phyloP scores from a whole-genome alignment of 2,888 invertebrate genomes.

The Drosophila cognata region DNA sequence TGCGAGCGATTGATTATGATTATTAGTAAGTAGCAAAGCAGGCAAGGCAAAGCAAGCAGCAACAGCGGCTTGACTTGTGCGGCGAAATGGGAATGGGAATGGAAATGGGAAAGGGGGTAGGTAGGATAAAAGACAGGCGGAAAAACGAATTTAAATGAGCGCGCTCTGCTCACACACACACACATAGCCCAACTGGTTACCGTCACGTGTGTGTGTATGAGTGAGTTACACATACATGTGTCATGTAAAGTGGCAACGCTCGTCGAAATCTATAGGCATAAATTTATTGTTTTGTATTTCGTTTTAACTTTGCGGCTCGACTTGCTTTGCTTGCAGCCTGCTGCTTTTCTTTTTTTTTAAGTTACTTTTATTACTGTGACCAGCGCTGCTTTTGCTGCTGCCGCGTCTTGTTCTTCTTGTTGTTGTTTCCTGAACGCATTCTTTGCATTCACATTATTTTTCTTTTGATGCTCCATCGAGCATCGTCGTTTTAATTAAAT shows the following conservation, averaged over 20 bases:
- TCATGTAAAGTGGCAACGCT: conserved; percentile 64
- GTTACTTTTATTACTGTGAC: conserved; percentile 56
- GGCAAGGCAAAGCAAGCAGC: conserved; percentile 32
- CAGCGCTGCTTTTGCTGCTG: conserved; percentile 9
- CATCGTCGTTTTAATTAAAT: conserved; percentile 57
- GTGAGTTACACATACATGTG: conserved; percentile 59
- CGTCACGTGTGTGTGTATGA: conserved; percentile 39
- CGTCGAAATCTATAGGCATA: conserved; percentile 77
- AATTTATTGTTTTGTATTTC: conserved; percentile 78
- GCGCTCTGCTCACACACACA: conserved; percentile 34
- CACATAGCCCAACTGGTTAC: conserved; percentile 55
- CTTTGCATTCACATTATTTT: conserved; percentile 56
- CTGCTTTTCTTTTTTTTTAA: conserved; percentile 15
- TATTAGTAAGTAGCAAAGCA: conserved; percentile 73
- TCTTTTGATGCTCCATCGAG: conserved; percentile 17
- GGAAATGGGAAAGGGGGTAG: conserved; percentile 47
- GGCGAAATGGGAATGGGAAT: conserved; percentile 53
- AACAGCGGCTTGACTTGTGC: conserved; percentile 50
- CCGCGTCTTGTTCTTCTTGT: conserved; percentile 36
- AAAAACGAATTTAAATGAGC: conserved; percentile 77
- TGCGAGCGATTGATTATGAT: conserved; percentile 80
- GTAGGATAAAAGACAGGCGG: conserved; percentile 54
- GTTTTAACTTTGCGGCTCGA: conserved; percentile 48
- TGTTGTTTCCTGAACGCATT: conserved; percentile 56
- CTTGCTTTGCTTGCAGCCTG: conserved; percentile 33